Conservation (phyloP, 2,113 vertebrate species). For the Sylvicapra grimmia region DNA sequence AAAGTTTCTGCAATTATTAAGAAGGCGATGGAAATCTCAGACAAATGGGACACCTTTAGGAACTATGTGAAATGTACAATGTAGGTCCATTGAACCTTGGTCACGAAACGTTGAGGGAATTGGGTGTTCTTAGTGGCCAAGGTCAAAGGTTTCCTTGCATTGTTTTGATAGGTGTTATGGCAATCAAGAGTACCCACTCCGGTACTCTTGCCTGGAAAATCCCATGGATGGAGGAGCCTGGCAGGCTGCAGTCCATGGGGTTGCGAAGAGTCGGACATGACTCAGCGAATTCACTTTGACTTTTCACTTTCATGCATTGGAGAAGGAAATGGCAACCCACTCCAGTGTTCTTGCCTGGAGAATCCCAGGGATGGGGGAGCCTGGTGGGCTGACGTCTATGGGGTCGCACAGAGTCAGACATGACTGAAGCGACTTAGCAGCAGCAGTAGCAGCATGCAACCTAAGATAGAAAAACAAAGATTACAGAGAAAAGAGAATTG, state of each 20-base stretch:
- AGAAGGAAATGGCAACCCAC: too few relatives aligned
- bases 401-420: rapidly evolving
- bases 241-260: too few relatives aligned
- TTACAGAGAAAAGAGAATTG: background rate
- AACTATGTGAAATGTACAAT: rapidly evolving
- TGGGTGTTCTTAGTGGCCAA: background rate
- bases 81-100: background rate
- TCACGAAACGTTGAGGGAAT: rapidly evolving
- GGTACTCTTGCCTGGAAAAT: too few relatives aligned
- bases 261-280: rapidly evolving
- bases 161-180: too few relatives aligned
- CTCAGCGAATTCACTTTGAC: too few relatives aligned
- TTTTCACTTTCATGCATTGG: too few relatives aligned
- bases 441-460: too few relatives aligned
- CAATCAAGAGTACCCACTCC: rapidly evolving
- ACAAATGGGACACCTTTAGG: rapidly evolving
- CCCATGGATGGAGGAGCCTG: too few relatives aligned
- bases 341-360: too few relatives aligned
- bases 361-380: background rate
- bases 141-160: background rate
- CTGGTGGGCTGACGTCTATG: rapidly evolving
- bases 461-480: background rate
- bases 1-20: rapidly evolving
- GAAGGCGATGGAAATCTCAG: background rate
- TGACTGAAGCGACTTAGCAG: rapidly evolving